These are phyloP conservation scores for Spongia lamella DNA, from an alignment of 37 sponge, comb jelly and placozoan genomes.

Conservation along the genomic window DNA sequence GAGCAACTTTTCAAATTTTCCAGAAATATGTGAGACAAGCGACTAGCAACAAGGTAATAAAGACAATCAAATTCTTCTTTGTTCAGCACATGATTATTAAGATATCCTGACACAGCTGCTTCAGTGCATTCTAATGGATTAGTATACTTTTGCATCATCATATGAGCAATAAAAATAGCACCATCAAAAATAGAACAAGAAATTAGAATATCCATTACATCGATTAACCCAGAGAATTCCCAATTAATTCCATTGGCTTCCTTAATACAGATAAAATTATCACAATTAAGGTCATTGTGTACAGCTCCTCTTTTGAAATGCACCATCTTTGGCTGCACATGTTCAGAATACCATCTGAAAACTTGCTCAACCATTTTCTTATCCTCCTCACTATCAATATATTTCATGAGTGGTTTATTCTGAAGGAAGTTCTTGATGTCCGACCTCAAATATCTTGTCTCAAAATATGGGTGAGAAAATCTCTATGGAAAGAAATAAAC, in stretches of 20 bases:
- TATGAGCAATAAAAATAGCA: conserved; percentile 32
- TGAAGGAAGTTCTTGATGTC: conserved; percentile 23
- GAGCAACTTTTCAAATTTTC: too few relatives aligned
- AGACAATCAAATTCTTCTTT: conserved; percentile 33
- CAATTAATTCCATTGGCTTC: not conserved
- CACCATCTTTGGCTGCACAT: conserved; percentile 31
- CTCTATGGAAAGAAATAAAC: too few relatives aligned
- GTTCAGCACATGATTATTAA: conserved; percentile 7
- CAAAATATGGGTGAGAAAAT: too few relatives aligned
- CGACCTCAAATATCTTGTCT: too few relatives aligned
- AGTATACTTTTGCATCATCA: not conserved
- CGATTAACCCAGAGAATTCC: conserved; percentile 24
- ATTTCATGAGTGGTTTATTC: not conserved
- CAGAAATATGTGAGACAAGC: conserved; percentile 18
- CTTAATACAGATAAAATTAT: conserved; percentile 26
- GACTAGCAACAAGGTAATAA: conserved; percentile 34
- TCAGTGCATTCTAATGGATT: conserved; percentile 28
- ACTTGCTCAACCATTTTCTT: conserved; percentile 26
- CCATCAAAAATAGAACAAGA: conserved; percentile 51
- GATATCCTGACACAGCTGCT: conserved; percentile 33
- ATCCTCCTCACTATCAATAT: not conserved
- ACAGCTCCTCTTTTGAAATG: conserved; percentile 19
- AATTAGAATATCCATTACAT: conserved; percentile 20
- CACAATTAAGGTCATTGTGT: conserved; percentile 42
- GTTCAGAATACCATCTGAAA: not conserved